Base-by-base conservation (phyloP, 2,113 vertebrate genomes). In the Ammodramus savannarum region DNA sequence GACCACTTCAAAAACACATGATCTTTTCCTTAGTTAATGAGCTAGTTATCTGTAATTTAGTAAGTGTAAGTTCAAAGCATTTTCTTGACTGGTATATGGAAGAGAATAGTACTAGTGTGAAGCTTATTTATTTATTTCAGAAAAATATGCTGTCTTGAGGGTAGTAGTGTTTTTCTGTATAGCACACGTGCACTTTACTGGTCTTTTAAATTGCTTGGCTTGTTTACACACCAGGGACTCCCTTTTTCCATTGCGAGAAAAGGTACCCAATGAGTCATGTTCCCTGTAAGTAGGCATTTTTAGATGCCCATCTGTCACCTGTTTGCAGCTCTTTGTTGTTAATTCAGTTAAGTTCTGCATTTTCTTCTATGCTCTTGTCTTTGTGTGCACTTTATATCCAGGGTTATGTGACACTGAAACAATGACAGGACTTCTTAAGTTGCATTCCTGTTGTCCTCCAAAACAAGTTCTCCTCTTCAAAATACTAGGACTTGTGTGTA, bases 131-230 rank as follows among this genome's bases (percentile, higher is more conserved):
- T 57, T 81, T 94, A 66, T 77, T 83, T 86, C n/a, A 71, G 63
- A 69, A 86, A 69, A 71, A 44, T 15, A 1, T 62, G 27, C 55
- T 83, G 11, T 87, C 62, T 73, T 67, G 34, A 78, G 66, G 41
- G 54, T 16, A 83, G 29, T 23, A 43, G 4, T 57, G n/a, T 85
- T 81, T 85, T 36, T 61, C 44, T 26, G 7, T 48, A 27, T 14
- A 49, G n/a, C 34, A 41, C 57, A n/a, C 0, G 0, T 43, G 20
- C 16, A 4, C 13, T 55, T 89, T 62, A 49, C 23, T 1, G 10
- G 13, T 52, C 29, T 44, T 46, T 18, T 46, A 66, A 83, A 62
- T 22, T 36, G n/a, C 39, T 26, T 31, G 44, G 5, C 14, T 92
- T 77, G 16, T 27, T 11, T 18, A 19, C 13, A 7, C 43, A 68